Percentiles rank a stretch among this genome's conserved stretches.
These are phyloP conservation scores for Vombatus ursinus DNA, from an alignment of 2,113 vertebrate genomes.

Conservation along the genomic window DNA sequence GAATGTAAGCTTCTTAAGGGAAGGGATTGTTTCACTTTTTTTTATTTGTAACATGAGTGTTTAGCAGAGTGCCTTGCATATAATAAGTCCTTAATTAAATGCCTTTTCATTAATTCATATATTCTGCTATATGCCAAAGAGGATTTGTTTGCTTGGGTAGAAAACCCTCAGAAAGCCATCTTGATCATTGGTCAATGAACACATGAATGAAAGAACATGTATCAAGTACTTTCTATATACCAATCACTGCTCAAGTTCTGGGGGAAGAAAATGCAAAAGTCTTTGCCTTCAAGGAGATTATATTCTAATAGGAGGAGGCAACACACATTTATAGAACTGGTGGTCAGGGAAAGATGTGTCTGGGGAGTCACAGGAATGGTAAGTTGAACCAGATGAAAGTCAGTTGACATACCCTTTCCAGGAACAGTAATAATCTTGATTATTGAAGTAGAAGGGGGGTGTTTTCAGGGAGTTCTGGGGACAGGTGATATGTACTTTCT, in stretches of 20 bases:
- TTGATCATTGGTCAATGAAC: neutral
- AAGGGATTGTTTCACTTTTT: accelerated
- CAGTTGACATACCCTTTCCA: neutral
- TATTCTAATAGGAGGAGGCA: neutral
- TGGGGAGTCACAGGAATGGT: neutral
- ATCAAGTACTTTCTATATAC: neutral
- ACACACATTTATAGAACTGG: neutral
- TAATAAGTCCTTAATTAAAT: neutral
- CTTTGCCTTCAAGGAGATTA: neutral
- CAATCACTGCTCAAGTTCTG: neutral
- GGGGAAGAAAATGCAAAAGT: neutral
- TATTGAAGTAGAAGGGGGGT: neutral
- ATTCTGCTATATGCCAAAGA: neutral
- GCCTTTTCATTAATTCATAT: neutral
- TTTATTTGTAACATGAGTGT: too few species aligned
- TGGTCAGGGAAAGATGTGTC: neutral
- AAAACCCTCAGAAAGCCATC: neutral
- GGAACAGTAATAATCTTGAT: neutral
- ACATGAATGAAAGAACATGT: neutral
- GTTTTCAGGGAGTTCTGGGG: neutral
- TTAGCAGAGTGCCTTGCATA: accelerated
- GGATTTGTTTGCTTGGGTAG: neutral
- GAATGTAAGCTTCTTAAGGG: neutral
- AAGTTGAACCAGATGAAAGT: neutral
- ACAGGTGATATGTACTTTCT: neutral